A percentile compares a stretch with the other conserved stretches of the same genome.
Conservation (phyloP, 2,797 vertebrate species). For the Takifugu rubripes region DNA sequence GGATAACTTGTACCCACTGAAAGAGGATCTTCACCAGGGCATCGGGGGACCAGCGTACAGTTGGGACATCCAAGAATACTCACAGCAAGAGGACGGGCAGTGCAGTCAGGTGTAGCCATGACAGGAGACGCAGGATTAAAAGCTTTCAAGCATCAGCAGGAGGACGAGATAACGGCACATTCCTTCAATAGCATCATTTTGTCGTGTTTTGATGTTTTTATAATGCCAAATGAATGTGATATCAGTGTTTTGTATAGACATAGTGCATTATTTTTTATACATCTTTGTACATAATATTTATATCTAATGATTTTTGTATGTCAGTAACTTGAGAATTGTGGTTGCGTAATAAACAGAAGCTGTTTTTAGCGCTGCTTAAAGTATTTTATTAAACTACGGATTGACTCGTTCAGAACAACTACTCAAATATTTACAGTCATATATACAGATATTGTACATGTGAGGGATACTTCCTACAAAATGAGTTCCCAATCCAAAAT, state of each 20-base stretch:
- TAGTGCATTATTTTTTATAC: slow-evolving; percentile 16
- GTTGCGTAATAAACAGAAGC: neutral
- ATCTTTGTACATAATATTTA: slow-evolving; percentile 43
- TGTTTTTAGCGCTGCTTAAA: too few relatives aligned
- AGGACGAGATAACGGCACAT: too few relatives aligned
- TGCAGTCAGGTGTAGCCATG: slow-evolving; percentile 71
- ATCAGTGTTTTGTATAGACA: slow-evolving; percentile 35
- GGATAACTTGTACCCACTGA: slow-evolving; percentile 41
- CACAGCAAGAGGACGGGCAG: slow-evolving; percentile 55
- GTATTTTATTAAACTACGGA: slow-evolving; percentile 12
- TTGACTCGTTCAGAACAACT: neutral
- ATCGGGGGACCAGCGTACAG: slow-evolving; percentile 31
- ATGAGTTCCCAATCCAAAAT: slow-evolving; percentile 43
- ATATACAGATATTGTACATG: slow-evolving; percentile 12
- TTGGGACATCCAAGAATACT: slow-evolving; percentile 2
- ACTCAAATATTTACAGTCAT: slow-evolving; percentile 30
- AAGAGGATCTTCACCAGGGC: slow-evolving; percentile 38
- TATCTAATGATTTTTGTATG: slow-evolving; percentile 10
- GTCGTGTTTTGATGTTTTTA: slow-evolving; percentile 7
- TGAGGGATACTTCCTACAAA: slow-evolving; percentile 48
- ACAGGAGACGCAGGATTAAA: neutral
- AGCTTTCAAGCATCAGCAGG: neutral
- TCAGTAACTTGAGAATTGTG: neutral
- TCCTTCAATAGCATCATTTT: neutral
- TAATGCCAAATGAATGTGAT: slow-evolving; percentile 23